Evolutionary conservation across 2,113 vertebrate genomes (phyloP).

Genomic region (Odontophorus gujanensis): DNA sequence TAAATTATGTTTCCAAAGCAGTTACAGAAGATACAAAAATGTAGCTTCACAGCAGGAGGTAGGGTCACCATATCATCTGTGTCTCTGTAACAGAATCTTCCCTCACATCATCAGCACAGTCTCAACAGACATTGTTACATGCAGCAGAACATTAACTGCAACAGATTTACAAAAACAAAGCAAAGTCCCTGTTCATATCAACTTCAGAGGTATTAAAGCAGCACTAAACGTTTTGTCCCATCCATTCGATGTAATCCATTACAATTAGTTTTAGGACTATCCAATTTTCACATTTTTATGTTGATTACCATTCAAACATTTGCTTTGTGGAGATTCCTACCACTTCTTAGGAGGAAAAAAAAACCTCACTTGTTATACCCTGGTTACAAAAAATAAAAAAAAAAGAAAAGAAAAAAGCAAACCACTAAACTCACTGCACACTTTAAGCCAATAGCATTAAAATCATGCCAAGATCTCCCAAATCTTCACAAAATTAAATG

Average conservation of each 20-base stretch:
- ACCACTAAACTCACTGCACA: background rate
- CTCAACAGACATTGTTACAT: background rate
- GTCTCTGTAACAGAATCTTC: background rate
- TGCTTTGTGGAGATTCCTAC: background rate
- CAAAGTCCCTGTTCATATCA: background rate
- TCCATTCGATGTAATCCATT: background rate
- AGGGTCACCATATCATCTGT: background rate
- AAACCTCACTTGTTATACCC: accelerated
- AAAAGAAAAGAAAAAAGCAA: accelerated
- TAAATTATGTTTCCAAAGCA: background rate
- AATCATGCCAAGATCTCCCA: background rate
- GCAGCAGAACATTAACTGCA: background rate
- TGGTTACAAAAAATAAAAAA: background rate
- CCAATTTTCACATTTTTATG: background rate
- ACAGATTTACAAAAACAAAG: background rate
- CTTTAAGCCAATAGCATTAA: background rate
- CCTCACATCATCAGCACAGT: background rate
- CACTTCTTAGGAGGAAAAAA: background rate
- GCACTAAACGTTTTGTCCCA: background rate
- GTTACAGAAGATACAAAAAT: background rate
- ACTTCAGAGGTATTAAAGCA: background rate
- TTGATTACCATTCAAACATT: background rate
- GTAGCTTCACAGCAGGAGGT: background rate
- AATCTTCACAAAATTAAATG: constrained; percentile 8
- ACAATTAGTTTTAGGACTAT: background rate